Base-by-base conservation (phyloP, 2,113 vertebrate genomes). In the Oenanthe melanoleuca region DNA sequence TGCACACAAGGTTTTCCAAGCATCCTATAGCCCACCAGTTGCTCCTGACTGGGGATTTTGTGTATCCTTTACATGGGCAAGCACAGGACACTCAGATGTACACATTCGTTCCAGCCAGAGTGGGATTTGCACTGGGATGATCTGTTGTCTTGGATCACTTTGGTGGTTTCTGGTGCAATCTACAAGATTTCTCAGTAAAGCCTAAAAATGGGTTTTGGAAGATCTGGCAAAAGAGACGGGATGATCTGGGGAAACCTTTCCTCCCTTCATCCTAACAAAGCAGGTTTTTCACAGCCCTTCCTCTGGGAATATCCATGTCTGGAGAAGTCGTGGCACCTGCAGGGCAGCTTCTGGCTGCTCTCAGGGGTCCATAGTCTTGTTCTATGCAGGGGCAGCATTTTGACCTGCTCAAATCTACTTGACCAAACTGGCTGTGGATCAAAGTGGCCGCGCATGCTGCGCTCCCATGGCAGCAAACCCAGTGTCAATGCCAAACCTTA, bases 371-470 rank as follows among this genome's bases (percentile, higher is more conserved):
- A 0, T 5, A 6, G 52, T 60, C 52, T 16, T 70, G 24, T 69
- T 73, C 8, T 65, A 29, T 77, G 59, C 78, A 72, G 73, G 34
- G 16, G 3, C 77, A 77, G 47, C 29, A 8, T 82, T 91, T 81
- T 85, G 45, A 59, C 37, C 21, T 82, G 64, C 50, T 88, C 33
- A 63, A 6, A 56, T 73, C 33, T 71, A 2, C 31, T 52, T 60
- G 67, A 49, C 49, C 81, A 71, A 10, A 42, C 22, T 7, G 34
- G 12, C 33, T 88, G 20, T 55, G 89, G 57, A 42, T 74, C 4
- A 0, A 57, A 64, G 73, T 22, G 52, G 33, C 73, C 1, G 0
- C n/a, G 49, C 40, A 28, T 0, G 4, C 80, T 78, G 60, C 0
- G 0, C 72, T 86, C 49, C 72, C 0, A 0, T 28, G 33, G 55